Conservation (phyloP, 2,888 invertebrate genomes). For the Ophioninae sp. region DNA sequence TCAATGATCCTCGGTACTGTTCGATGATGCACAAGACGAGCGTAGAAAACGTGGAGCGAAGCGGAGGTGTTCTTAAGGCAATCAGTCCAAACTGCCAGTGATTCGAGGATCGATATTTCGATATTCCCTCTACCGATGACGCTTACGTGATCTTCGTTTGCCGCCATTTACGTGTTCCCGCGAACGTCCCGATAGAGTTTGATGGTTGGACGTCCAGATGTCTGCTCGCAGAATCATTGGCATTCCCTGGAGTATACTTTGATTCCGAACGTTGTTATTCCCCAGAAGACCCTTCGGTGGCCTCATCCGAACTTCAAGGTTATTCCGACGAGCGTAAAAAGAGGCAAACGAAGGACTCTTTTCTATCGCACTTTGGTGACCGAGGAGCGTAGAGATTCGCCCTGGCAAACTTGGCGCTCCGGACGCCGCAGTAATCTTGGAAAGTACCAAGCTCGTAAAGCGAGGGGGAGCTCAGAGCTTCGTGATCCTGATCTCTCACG, state of each 20-base stretch:
- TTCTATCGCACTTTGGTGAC: slow-evolving; percentile 24
- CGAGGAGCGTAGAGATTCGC: slow-evolving; percentile 50
- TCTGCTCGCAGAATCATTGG: background rate
- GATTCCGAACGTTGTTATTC: background rate
- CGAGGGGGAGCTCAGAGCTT: slow-evolving; percentile 51
- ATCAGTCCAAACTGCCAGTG: slow-evolving; percentile 73
- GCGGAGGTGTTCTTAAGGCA: slow-evolving; percentile 68
- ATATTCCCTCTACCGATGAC: slow-evolving; percentile 64
- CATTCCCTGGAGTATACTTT: background rate
- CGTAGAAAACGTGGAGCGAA: slow-evolving; percentile 8
- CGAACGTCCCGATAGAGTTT: background rate
- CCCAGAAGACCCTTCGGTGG: background rate
- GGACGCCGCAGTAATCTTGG: slow-evolving; percentile 52
- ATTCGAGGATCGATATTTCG: slow-evolving; percentile 63
- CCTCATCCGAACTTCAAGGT: background rate
- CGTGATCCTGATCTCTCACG: slow-evolving; percentile 71
- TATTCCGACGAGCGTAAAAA: background rate
- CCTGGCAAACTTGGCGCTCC: slow-evolving; percentile 29
- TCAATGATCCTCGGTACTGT: background rate
- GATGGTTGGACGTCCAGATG: too few relatives aligned
- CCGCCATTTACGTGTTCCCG: slow-evolving; percentile 66
- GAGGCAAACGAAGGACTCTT: background rate
- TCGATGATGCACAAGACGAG: background rate
- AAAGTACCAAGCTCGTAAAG: slow-evolving; percentile 57
- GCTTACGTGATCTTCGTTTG: slow-evolving; percentile 77